These are phyloP conservation scores for Drosophila merina DNA, from an alignment of 2,888 invertebrate genomes.

Conservation along the genomic window DNA sequence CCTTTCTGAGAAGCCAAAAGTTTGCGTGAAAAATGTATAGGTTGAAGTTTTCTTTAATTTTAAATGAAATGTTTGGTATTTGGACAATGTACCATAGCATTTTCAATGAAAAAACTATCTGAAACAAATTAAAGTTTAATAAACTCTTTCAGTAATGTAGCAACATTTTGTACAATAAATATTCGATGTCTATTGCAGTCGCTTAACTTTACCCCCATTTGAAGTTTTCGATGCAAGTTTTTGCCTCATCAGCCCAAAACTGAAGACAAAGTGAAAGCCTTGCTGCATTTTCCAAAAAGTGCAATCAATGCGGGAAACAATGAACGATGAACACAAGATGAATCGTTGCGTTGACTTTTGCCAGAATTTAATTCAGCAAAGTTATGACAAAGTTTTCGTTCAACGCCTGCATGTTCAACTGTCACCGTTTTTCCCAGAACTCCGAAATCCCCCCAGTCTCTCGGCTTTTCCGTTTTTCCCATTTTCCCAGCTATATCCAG, in stretches of 20 bases:
- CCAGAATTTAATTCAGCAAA: conserved; percentile 72
- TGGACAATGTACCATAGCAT: too few species aligned
- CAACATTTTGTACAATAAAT: neutral
- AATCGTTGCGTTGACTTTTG: conserved; percentile 66
- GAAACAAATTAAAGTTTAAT: neutral
- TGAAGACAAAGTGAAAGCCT: conserved; percentile 17
- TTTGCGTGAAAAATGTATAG: too few species aligned
- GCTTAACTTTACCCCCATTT: neutral
- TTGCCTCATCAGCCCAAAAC: conserved; percentile 34
- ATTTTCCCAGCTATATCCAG: neutral
- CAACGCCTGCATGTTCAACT: conserved; percentile 74
- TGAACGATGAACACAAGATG: conserved; percentile 38
- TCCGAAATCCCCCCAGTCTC: neutral
- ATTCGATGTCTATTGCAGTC: neutral
- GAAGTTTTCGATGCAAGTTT: conserved; percentile 25
- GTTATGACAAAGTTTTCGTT: conserved; percentile 74
- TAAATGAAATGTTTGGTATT: too few species aligned
- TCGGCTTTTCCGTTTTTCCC: conserved; percentile 4
- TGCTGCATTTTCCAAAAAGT: conserved; percentile 29
- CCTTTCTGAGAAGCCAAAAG: too few species aligned
- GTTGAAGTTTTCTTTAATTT: too few species aligned
- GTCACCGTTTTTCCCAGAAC: conserved; percentile 46
- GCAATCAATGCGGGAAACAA: conserved; percentile 48
- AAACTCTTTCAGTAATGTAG: neutral
- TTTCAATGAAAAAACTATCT: neutral